Percentiles rank a stretch among this genome's conserved stretches.
Evolutionary conservation across 1,140 invertebrate species (phyloP).

Genomic region (Euglossa dilemma): DNA sequence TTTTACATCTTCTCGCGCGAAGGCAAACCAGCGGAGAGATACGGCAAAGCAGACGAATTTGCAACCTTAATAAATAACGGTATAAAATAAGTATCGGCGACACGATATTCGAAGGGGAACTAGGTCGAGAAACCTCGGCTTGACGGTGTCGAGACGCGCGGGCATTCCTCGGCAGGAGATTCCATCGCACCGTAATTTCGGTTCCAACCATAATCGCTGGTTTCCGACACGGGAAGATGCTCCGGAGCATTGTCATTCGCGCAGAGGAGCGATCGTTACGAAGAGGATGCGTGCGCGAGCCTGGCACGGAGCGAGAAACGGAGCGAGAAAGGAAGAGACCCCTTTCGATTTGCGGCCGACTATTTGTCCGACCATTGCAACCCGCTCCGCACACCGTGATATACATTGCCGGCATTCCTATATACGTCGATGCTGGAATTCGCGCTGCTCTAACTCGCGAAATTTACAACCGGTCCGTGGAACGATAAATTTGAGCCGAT

Average conservation of each 20-base stretch:
- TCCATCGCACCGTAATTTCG: slow-evolving; percentile 30
- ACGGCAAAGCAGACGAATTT: slow-evolving; percentile 1
- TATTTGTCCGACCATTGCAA: slow-evolving; percentile 70
- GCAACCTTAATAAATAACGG: background rate
- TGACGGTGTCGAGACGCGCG: background rate
- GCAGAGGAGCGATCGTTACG: no score
- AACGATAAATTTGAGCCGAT: background rate
- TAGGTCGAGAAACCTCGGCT: background rate
- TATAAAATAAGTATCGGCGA: background rate
- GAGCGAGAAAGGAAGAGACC: no score
- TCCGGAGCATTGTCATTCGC: slow-evolving; percentile 41
- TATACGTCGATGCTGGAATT: slow-evolving; percentile 36
- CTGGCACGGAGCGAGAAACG: no score
- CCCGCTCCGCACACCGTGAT: slow-evolving; percentile 30
- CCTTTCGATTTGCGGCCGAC: slow-evolving; percentile 78
- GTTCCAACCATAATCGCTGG: slow-evolving; percentile 26
- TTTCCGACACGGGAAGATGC: background rate
- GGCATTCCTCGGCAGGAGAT: slow-evolving; percentile 3
- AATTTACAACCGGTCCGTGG: background rate
- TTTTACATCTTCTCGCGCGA: background rate
- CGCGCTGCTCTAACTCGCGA: background rate
- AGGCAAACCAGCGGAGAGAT: background rate
- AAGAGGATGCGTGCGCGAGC: slow-evolving; percentile 20
- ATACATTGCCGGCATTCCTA: background rate
- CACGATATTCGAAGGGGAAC: no score